Percentiles rank a stretch among this genome's conserved stretches.
Evolutionary conservation across 2,797 vertebrate genomes (phyloP).

Genomic region (Nyctibius grandis): DNA sequence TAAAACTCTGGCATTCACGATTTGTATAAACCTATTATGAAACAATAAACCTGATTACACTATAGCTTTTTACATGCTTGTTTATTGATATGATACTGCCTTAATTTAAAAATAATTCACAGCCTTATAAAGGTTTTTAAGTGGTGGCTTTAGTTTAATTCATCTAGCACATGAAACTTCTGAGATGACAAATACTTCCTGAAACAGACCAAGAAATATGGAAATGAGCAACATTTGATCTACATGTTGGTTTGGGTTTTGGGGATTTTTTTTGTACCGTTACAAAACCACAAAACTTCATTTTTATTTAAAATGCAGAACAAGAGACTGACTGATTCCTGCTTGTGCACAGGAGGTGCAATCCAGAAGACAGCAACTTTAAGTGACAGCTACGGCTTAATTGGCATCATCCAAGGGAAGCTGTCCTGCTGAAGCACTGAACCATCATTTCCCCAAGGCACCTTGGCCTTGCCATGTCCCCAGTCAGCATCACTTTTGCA

Average conservation of each 20-base stretch:
- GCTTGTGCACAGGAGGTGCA: background rate
- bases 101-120: slow-evolving; percentile 20
- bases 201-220: background rate
- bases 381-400: slow-evolving; percentile 63
- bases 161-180: background rate
- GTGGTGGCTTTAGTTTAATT: background rate
- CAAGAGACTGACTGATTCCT: slow-evolving; percentile 18
- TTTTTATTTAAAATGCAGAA: slow-evolving; percentile 21
- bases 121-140: background rate
- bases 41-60: slow-evolving; percentile 63
- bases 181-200: background rate
- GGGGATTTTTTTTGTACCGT: background rate
- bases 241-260: background rate
- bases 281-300: background rate
- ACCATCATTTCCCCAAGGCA: slow-evolving; percentile 24
- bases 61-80: slow-evolving; percentile 29
- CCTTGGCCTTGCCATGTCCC: slow-evolving; percentile 3
- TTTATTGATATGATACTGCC: slow-evolving; percentile 6
- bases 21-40: slow-evolving; percentile 68
- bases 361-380: slow-evolving; percentile 11
- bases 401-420: slow-evolving; percentile 39
- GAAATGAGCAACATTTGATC: background rate
- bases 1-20: slow-evolving; percentile 82
- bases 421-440: slow-evolving; percentile 38
- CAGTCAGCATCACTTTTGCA: slow-evolving; percentile 19